Evolutionary conservation across 1,140 invertebrate species (phyloP).

Genomic region (Apocrypta bakeri): DNA sequence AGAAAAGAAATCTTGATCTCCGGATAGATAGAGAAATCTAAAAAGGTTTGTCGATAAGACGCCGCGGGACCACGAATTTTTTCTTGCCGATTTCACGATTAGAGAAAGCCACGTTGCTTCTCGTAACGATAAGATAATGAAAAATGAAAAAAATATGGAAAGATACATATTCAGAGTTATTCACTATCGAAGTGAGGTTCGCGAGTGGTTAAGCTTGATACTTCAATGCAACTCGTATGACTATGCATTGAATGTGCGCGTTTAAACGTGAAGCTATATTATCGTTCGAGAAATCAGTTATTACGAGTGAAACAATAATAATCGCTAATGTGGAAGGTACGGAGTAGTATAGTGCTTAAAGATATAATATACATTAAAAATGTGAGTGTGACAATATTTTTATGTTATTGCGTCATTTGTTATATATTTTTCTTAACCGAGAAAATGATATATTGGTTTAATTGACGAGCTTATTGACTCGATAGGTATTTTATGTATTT

Average conservation of each 20-base stretch:
- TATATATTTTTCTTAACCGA: conserved; percentile 4
- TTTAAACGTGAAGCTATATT: neutral
- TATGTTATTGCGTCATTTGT: conserved; percentile 31
- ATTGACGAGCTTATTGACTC: neutral
- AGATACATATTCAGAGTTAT: conserved; percentile 23
- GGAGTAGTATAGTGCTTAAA: neutral
- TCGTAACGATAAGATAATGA: conserved; percentile 60
- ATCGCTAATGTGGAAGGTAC: conserved; percentile 8
- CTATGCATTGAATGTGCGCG: neutral
- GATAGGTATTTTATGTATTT: neutral
- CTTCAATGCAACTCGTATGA: neutral
- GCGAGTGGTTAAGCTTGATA: conserved; percentile 5
- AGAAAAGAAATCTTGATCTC: conserved; percentile 44
- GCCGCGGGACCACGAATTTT: conserved; percentile 43
- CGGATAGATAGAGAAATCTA: conserved; percentile 33
- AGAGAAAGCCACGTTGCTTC: conserved; percentile 50
- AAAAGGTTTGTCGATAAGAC: conserved; percentile 39
- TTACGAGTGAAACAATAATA: conserved; percentile 17
- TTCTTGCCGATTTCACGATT: conserved; percentile 53
- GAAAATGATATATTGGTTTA: neutral
- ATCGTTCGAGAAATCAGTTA: neutral
- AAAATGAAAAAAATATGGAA: conserved; percentile 29
- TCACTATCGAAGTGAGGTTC: neutral
- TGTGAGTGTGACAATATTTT: conserved; percentile 25
- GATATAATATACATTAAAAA: neutral